Evolutionary conservation across 92 coral and sea anemone genomes (phyloP).

Genomic region (Phenganax stokvisi): DNA sequence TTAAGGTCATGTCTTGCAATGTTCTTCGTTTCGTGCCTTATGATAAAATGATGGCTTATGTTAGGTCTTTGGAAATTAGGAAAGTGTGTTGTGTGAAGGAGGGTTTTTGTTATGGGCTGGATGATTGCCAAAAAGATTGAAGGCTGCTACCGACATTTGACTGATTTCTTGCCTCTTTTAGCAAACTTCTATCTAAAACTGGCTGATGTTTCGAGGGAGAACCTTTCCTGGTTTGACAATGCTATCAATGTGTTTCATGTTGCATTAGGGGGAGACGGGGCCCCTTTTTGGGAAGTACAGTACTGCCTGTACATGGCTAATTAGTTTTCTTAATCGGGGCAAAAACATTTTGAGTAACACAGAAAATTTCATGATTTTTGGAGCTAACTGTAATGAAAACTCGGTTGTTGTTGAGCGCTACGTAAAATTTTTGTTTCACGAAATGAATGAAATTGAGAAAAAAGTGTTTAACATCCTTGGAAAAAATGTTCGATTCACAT

Average conservation of each 20-base stretch:
- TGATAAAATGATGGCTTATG: slow-evolving; percentile 63
- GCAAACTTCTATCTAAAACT: slow-evolving; percentile 53
- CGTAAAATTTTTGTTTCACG: slow-evolving; percentile 51
- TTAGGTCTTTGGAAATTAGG: slow-evolving; percentile 61
- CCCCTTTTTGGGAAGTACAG: slow-evolving; percentile 68
- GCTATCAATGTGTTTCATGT: slow-evolving; percentile 56
- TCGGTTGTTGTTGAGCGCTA: slow-evolving; percentile 59
- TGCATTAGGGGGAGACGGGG: slow-evolving; percentile 58
- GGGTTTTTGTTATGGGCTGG: slow-evolving; percentile 62
- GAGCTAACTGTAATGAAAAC: slow-evolving; percentile 58
- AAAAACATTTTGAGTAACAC: slow-evolving; percentile 64
- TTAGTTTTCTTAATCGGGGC: slow-evolving; percentile 67
- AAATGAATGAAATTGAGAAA: slow-evolving; percentile 61
- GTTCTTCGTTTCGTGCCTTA: slow-evolving; percentile 62
- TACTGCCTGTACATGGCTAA: slow-evolving; percentile 59
- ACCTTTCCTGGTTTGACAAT: slow-evolving; percentile 56
- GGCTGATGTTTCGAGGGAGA: slow-evolving; percentile 37
- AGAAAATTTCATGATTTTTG: slow-evolving; percentile 59
- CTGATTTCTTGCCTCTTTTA: slow-evolving; percentile 46
- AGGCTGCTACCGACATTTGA: slow-evolving; percentile 50
- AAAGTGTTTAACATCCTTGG: slow-evolving; percentile 50
- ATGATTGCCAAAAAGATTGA: slow-evolving; percentile 48
- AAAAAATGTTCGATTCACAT: slow-evolving; percentile 50
- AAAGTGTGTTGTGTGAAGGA: slow-evolving; percentile 52
- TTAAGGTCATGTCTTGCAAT: slow-evolving; percentile 65